A percentile compares a stretch with the other conserved stretches of the same genome.
These are phyloP conservation scores for Pogoniulus pusillus DNA, from an alignment of 2,797 vertebrate genomes.

Conservation along the genomic window DNA sequence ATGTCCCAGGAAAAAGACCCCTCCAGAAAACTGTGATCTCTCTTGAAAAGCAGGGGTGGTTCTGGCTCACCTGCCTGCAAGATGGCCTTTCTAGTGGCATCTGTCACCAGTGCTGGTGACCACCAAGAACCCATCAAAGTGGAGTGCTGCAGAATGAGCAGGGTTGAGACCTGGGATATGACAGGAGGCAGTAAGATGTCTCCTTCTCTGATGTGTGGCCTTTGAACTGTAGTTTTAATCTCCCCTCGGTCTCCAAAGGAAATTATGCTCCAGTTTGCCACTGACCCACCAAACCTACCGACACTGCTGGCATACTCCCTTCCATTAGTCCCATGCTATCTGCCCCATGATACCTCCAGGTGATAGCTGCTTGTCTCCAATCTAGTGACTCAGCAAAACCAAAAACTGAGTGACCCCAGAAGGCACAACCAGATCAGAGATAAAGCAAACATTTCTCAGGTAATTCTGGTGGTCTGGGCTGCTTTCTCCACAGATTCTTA, in stretches of 20 bases:
- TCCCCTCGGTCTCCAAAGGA: not conserved
- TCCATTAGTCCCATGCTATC: not conserved
- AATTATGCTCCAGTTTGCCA: not conserved
- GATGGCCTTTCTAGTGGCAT: not conserved
- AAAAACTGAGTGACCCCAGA: not conserved
- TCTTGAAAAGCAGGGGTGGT: not conserved
- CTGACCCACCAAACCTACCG: not conserved
- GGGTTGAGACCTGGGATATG: not conserved
- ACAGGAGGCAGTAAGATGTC: not conserved
- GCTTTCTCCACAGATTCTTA: not conserved
- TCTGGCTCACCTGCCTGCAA: not conserved
- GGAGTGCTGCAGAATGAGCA: not conserved
- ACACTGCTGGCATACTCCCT: not conserved
- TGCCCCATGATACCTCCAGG: not conserved
- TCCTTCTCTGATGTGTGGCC: not conserved
- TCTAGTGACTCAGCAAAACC: not conserved
- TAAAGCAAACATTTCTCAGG: not conserved
- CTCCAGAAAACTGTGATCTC: not conserved
- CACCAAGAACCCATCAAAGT: not conserved
- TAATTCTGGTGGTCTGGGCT: not conserved
- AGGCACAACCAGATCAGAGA: not conserved
- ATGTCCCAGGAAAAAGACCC: not conserved
- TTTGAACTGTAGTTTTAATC: not conserved
- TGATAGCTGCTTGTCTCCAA: not conserved
- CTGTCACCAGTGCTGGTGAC: not conserved